phyloP scores from a whole-genome alignment of 2,113 vertebrate species.

The Aspidoscelis tigris region DNA sequence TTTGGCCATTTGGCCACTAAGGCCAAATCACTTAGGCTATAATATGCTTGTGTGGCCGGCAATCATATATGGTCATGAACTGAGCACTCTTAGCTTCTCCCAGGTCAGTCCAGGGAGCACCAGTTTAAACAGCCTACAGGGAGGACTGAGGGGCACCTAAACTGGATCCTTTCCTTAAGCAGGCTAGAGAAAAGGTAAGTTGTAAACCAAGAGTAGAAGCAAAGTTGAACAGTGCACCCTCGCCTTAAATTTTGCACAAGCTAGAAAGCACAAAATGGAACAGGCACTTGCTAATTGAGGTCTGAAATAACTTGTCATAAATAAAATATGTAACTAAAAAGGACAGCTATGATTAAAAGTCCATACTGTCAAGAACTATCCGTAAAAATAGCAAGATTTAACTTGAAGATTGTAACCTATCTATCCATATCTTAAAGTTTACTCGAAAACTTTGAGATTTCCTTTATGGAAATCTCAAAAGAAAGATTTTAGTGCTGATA shows the following conservation, averaged over 20 bases:
- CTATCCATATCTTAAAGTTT: neutral
- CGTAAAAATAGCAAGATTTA: neutral
- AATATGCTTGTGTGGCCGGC: no score
- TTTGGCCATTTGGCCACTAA: no score
- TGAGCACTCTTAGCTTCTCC: no score
- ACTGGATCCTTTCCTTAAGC: no score
- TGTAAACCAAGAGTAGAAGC: no score
- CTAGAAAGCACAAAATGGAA: neutral
- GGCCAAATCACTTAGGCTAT: no score
- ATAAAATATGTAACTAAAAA: neutral
- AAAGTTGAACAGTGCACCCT: neutral
- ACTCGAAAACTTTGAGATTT: neutral
- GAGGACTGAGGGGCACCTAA: no score
- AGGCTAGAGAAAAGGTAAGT: no score
- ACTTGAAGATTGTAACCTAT: neutral
- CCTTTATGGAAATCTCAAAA: neutral
- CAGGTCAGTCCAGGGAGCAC: no score
- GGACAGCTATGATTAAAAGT: neutral
- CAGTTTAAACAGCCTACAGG: no score
- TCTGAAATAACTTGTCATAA: neutral
- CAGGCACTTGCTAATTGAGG: conserved; percentile 10
- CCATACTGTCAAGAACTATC: neutral
- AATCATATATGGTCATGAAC: no score
- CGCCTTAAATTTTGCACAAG: neutral
- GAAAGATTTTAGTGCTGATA: neutral